phyloP scores from a whole-genome alignment of 2,797 vertebrate genomes.

The Sebastes taczanowskii region DNA sequence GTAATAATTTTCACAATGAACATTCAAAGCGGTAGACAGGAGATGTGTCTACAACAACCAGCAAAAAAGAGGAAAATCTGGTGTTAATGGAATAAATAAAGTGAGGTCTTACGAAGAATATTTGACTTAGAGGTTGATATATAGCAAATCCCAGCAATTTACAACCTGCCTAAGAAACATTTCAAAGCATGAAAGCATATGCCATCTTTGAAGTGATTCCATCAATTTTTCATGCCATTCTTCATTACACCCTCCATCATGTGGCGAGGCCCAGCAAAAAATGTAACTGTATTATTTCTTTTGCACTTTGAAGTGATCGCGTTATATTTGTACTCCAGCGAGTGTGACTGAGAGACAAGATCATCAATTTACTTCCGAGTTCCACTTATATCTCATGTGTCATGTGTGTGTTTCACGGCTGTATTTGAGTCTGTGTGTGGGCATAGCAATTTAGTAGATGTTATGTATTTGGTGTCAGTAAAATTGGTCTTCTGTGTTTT shows the following conservation, averaged over 20 bases:
- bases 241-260: conserved; percentile 41
- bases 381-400: background rate
- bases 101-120: background rate
- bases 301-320: conserved; percentile 31
- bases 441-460: background rate
- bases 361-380: conserved; percentile 7
- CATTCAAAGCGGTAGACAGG: background rate
- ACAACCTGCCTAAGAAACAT: conserved; percentile 23
- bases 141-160: background rate
- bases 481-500: background rate
- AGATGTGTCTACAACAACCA: background rate
- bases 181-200: conserved; percentile 43
- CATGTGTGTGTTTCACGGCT: background rate
- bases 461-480: background rate
- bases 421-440: background rate
- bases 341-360: background rate
- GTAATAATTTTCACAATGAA: background rate
- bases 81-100: background rate
- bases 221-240: conserved; percentile 52
- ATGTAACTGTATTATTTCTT: background rate
- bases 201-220: conserved; percentile 50
- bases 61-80: background rate
- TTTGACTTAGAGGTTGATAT: background rate
- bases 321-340: conserved; percentile 1
- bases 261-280: background rate